Percentiles rank a stretch among this genome's conserved stretches.
These are phyloP conservation scores for Erpobdella octoculata DNA, from an alignment of 2,888 invertebrate species.

Conservation along the genomic window DNA sequence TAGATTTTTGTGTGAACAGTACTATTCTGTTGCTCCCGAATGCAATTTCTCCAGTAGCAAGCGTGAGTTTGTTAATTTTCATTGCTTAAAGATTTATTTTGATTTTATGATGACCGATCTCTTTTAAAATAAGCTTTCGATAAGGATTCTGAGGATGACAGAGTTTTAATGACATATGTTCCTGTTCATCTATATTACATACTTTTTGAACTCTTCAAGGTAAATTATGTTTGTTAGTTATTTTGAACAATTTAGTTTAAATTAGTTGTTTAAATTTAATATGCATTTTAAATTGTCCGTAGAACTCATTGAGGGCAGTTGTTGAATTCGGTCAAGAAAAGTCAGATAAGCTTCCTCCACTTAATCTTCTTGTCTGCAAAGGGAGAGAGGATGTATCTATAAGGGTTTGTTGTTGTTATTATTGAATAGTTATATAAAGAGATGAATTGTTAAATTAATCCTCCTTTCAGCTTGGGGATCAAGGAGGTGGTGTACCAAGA, in stretches of 20 bases:
- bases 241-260: neutral
- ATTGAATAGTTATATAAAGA: too few species aligned
- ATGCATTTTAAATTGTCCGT: constrained; percentile 5
- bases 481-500: constrained; percentile 89
- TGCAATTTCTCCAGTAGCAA: constrained; percentile 62
- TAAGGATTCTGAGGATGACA: constrained; percentile 14
- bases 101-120: too few species aligned
- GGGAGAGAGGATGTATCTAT: constrained; percentile 91
- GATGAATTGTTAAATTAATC: neutral
- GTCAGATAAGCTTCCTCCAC: constrained; percentile 65
- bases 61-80: constrained; percentile 35
- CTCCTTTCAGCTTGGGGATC: constrained; percentile 68
- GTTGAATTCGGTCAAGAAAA: constrained; percentile 72
- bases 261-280: constrained; percentile 7
- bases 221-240: constrained; percentile 30
- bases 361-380: constrained; percentile 73
- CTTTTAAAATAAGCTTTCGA: neutral
- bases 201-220: constrained; percentile 92
- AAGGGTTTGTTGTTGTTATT: constrained; percentile 63
- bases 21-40: constrained; percentile 87
- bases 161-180: constrained; percentile 61
- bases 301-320: constrained; percentile 92
- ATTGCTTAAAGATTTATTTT: too few species aligned
- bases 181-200: constrained; percentile 98
- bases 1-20: constrained; percentile 91